Conservation (phyloP, 1,140 invertebrate species). For the Diorhabda elongata region DNA sequence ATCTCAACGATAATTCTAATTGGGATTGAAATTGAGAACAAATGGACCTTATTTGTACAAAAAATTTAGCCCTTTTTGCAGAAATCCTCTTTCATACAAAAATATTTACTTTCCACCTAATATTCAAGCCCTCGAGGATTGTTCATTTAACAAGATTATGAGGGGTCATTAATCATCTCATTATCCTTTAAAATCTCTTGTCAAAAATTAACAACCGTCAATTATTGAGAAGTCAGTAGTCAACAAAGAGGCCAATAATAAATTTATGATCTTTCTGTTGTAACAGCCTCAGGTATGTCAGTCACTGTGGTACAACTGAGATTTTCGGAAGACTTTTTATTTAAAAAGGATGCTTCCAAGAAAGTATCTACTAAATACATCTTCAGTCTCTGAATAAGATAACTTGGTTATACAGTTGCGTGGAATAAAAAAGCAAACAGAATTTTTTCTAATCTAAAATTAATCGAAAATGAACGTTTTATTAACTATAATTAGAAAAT, state of each 20-base stretch:
- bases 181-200: conserved; percentile 8
- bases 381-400: too few relatives aligned
- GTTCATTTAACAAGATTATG: conserved; percentile 16
- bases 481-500: too few relatives aligned
- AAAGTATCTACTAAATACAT: too few relatives aligned
- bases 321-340: background rate
- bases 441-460: too few relatives aligned
- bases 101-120: conserved; percentile 1
- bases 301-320: background rate
- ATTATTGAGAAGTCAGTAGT: conserved; percentile 15
- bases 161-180: conserved; percentile 16
- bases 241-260: conserved; percentile 18
- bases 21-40: too few relatives aligned
- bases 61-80: background rate
- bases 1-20: too few relatives aligned
- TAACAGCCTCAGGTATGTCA: conserved; percentile 28
- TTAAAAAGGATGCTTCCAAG: too few relatives aligned
- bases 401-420: too few relatives aligned
- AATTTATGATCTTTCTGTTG: conserved; percentile 15
- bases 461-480: too few relatives aligned
- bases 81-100: background rate
- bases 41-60: too few relatives aligned
- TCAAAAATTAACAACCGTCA: conserved; percentile 8
- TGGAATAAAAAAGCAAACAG: too few relatives aligned
- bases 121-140: background rate